Evolutionary conservation across 2,113 vertebrate genomes (phyloP), one percentile per base, ranked within the genome.

Genomic region (Bos indicus): DNA sequence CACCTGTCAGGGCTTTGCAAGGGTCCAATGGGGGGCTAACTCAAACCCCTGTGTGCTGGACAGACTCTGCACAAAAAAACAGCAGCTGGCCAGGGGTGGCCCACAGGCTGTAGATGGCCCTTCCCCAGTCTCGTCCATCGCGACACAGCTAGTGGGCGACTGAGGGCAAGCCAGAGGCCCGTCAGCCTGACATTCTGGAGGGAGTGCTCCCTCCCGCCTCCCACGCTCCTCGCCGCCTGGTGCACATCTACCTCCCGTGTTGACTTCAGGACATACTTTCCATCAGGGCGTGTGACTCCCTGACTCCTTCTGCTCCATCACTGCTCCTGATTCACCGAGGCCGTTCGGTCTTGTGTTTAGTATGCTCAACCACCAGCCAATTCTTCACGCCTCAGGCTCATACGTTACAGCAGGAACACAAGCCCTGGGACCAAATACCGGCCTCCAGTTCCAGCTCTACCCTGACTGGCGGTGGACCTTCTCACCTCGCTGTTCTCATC

Each of bases 161-260:
- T 28, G 5, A 1, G 14, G 11, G 1, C 33, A 12, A 51, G 36
- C 3, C 14, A 13, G 46, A 62, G 30, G 51, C 91, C 0, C 0
- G 13, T 59, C 83, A 43, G 21, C 26, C 56, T 57, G 56, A 40
- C 4, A 0, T 16, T 48, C 14, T 26, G 60, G 1, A 30, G 26
- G 3, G 10, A 0, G 0, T 30, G 13, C 6, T 23, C 33, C 23
- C 9, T 28, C 5, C 5, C 0, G 0, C 36, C 36, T 14, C 36
- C 23, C 71, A 13, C 23, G 23, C 43, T 23, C 14, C 80, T 64
- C 1, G 0, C 17, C 3, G 4, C 14, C 36, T 40, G 60, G 28
- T 6, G 16, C 64, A 5, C 1, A 0, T 2, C 62, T 48, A 2
- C 15, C 26, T 14, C 26, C 84, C 0, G 0, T 1, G 0, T 3